Conservation (phyloP, 2,113 vertebrate genomes). For the Diphyllodes magnificus region DNA sequence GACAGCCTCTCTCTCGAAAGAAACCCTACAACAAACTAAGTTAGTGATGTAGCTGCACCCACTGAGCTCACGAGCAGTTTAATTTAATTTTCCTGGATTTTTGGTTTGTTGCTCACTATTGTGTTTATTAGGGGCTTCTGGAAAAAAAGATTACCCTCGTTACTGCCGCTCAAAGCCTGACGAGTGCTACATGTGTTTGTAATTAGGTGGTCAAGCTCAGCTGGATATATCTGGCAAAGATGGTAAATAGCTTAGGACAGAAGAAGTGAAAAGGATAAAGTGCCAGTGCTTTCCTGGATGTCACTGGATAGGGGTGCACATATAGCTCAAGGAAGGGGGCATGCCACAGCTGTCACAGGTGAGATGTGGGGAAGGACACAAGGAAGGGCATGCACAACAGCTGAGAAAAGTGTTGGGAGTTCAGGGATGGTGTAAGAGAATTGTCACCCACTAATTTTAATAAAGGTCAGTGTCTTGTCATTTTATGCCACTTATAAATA, state of each 20-base stretch:
- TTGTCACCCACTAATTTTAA: not conserved
- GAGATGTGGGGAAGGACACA: not conserved
- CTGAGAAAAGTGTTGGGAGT: not conserved
- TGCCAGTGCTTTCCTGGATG: not conserved
- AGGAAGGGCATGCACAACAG: fast-evolving
- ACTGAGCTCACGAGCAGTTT: not conserved
- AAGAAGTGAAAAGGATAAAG: not conserved
- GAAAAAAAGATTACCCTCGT: not conserved
- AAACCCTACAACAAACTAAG: not conserved
- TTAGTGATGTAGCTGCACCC: not conserved
- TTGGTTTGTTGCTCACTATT: not conserved
- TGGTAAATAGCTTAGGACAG: not conserved
- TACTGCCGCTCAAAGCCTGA: not conserved
- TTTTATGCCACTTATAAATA: not conserved
- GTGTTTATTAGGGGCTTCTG: not conserved
- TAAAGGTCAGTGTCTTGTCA: not conserved
- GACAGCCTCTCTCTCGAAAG: not conserved
- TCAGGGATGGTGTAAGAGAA: not conserved
- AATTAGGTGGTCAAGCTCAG: not conserved
- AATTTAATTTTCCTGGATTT: not conserved
- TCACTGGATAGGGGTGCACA: fast-evolving
- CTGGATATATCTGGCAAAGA: not conserved
- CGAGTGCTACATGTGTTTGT: not conserved
- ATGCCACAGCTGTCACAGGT: fast-evolving
- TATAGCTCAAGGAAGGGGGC: not conserved